phyloP scores from a whole-genome alignment of 2,888 invertebrate species.

The Meganola albula region DNA sequence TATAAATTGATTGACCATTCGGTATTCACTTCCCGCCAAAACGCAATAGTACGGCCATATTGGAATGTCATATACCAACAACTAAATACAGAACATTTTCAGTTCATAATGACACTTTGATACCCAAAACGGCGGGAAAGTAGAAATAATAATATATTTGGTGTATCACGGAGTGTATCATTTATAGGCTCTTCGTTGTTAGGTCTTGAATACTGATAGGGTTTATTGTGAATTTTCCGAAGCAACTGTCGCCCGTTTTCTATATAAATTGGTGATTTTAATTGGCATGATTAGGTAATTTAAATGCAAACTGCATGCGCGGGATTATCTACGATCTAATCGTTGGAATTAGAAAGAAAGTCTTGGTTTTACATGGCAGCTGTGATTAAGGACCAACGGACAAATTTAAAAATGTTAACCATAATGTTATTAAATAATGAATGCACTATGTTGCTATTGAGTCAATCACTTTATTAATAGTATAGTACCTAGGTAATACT shows the following conservation, averaged over 20 bases:
- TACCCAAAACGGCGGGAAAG: constrained; percentile 65
- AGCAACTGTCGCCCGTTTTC: constrained; percentile 31
- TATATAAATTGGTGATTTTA: constrained; percentile 32
- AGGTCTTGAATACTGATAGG: constrained; percentile 58
- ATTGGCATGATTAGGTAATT: constrained; percentile 14
- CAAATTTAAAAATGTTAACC: too few species aligned
- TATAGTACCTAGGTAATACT: background rate
- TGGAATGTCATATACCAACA: constrained; percentile 9
- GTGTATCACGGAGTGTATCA: constrained; percentile 48
- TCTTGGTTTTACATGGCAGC: too few species aligned
- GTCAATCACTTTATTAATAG: background rate
- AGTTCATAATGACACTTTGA: constrained; percentile 38
- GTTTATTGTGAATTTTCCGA: constrained; percentile 46
- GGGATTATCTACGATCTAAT: constrained; percentile 24
- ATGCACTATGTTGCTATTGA: background rate
- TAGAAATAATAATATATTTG: constrained; percentile 54
- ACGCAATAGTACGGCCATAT: constrained; percentile 20
- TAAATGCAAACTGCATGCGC: constrained; percentile 19
- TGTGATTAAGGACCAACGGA: too few species aligned
- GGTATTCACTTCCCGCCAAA: constrained; percentile 26
- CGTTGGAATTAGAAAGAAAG: too few species aligned
- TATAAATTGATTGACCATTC: constrained; percentile 27
- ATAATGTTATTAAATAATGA: too few species aligned
- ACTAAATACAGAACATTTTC: constrained; percentile 37
- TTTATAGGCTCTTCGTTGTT: too few species aligned